These are phyloP conservation scores for Hipparchia semele DNA, from an alignment of 2,888 invertebrate genomes.

Conservation along the genomic window DNA sequence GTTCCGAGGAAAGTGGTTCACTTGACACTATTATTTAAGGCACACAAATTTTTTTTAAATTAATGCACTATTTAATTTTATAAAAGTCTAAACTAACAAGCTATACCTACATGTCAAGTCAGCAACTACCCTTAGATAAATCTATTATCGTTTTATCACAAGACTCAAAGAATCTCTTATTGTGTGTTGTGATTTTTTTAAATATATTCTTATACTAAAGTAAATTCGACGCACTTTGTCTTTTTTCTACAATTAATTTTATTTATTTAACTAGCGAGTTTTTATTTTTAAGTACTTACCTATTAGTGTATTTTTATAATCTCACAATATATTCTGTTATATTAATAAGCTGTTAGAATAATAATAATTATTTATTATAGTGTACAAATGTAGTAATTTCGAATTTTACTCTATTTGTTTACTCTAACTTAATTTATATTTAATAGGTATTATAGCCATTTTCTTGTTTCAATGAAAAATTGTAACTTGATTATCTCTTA, in stretches of 20 bases:
- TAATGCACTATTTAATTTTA: background rate
- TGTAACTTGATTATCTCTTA: background rate
- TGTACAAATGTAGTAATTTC: background rate
- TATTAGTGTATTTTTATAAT: background rate
- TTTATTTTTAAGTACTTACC: background rate
- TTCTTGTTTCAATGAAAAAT: background rate
- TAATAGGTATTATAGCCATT: background rate
- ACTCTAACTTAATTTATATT: background rate
- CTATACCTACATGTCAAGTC: background rate
- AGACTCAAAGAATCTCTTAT: background rate
- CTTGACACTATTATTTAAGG: background rate
- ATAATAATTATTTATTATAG: slow-evolving; percentile 2
- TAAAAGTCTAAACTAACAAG: background rate
- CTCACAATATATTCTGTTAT: background rate
- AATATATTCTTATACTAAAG: background rate
- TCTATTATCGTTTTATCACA: background rate
- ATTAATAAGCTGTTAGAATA: background rate
- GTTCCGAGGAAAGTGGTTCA: background rate
- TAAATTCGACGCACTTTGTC: background rate
- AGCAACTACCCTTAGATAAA: background rate
- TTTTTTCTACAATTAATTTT: background rate
- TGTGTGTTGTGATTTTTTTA: background rate
- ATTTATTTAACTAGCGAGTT: background rate
- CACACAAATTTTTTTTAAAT: no score
- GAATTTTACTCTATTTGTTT: background rate